Evolutionary conservation across 1,140 invertebrate genomes (phyloP).

Genomic region (Belonocnema kinseyi): DNA sequence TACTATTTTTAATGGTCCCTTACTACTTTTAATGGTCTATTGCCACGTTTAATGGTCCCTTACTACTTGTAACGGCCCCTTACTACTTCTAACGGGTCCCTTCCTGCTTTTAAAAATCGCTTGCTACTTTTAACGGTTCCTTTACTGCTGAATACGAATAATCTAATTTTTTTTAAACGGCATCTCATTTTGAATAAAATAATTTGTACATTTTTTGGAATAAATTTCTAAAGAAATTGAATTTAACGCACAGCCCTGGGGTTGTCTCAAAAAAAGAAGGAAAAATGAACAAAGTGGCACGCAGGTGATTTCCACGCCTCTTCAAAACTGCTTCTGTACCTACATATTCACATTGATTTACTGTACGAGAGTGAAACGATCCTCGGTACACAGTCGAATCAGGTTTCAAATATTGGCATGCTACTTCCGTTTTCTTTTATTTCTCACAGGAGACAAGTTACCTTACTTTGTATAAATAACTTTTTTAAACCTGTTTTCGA

Average conservation of each 20-base stretch:
- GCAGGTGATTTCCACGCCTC: not conserved
- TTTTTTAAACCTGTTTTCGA: constrained; percentile 14
- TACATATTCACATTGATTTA: not conserved
- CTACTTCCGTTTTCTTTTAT: constrained; percentile 24
- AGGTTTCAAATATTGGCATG: constrained; percentile 28
- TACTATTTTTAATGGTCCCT: too few species aligned
- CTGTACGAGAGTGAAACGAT: not conserved
- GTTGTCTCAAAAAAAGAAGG: not conserved
- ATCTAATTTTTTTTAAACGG: too few species aligned
- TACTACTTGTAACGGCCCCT: too few species aligned
- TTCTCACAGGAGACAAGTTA: constrained; percentile 1
- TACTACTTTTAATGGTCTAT: too few species aligned
- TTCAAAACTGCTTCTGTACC: constrained; percentile 3
- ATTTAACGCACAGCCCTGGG: not conserved
- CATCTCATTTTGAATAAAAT: too few species aligned
- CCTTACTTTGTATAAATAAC: constrained; percentile 39
- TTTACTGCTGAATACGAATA: too few species aligned
- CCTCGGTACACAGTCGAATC: not conserved
- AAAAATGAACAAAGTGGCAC: not conserved
- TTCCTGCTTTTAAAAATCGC: too few species aligned
- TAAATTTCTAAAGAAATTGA: too few species aligned
- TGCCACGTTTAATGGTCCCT: too few species aligned
- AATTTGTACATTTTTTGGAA: too few species aligned
- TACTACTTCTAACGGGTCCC: too few species aligned
- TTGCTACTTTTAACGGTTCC: too few species aligned